Percentiles rank a stretch among this genome's conserved stretches.
Conservation (phyloP, 2,888 invertebrate species). For the Chymomyza procnemis region DNA sequence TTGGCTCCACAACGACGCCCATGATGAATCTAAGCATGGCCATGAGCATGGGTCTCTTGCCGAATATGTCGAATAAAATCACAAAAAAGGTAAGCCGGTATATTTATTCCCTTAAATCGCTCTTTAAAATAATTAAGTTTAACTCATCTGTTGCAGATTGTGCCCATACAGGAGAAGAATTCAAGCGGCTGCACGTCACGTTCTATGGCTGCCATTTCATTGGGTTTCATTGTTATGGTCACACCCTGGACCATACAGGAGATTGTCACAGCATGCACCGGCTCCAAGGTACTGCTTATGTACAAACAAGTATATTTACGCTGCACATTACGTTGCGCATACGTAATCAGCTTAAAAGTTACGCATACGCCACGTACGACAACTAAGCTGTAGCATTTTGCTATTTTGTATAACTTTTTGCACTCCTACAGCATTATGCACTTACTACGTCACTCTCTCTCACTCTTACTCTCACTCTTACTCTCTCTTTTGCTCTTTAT, state of each 20-base stretch:
- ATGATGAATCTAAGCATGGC: conserved; percentile 77
- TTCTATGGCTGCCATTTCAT: conserved; percentile 94
- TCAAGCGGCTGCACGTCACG: conserved; percentile 89
- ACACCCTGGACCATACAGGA: conserved; percentile 95
- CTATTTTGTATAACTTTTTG: conserved; percentile 5
- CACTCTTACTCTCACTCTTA: background rate
- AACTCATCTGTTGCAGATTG: conserved; percentile 63
- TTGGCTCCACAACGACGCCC: conserved; percentile 44
- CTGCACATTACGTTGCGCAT: conserved; percentile 36
- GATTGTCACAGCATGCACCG: conserved; percentile 93
- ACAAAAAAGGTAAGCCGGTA: conserved; percentile 76
- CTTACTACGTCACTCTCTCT: background rate
- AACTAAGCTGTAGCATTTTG: background rate
- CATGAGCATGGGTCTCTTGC: conserved; percentile 76
- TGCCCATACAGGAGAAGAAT: conserved; percentile 79
- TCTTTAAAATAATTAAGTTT: background rate
- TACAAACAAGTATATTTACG: background rate
- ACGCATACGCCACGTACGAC: conserved; percentile 30
- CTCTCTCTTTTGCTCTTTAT: background rate
- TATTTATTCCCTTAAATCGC: conserved; percentile 2
- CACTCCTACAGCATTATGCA: background rate
- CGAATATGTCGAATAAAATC: conserved; percentile 72
- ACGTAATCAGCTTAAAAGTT: conserved; percentile 43
- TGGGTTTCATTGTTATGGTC: conserved; percentile 93
- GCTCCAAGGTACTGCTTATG: conserved; percentile 82